Evolutionary conservation across 2,888 invertebrate species (phyloP), one percentile per base, ranked within the genome.

Genomic region (Laothoe populi): DNA sequence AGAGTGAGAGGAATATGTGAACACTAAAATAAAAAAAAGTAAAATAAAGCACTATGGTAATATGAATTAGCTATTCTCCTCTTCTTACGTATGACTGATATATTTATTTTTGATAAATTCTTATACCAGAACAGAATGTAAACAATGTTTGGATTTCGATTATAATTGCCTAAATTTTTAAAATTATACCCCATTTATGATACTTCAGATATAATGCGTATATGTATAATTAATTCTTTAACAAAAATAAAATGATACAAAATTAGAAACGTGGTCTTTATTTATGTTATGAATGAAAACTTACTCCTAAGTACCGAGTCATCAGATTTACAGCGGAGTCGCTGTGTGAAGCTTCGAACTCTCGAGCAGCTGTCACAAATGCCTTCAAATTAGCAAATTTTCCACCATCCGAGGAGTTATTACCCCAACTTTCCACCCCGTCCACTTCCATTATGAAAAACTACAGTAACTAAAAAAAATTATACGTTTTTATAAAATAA

Each of bases 291-390:
- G 10, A 53, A 35, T 53, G 19, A 35, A 53, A 35, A 81, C 89
- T 85, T 76, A 93, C 93, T 64, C 92, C 92, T 57, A 94, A 82
- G 70, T 93, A 89, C 60, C 94, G 85, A 65, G 92, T 93, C 87
- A 94, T 90, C 70, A 93, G 78, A 79, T 89, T 93, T 4, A 93
- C 81, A 67, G 92, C 85, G 62, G 90, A 83, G 68, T 94, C 94
- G 69, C 92, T 92, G 65, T 92, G 93, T 40, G 92, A 92, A 60
- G 89, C 88, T 70, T 92, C 88, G 74, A 93, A 94, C 72, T 94
- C 93, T 63, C 91, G 86, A 5, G 93, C 93, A 62, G 90, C 89
- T 69, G 82, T 88, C 61, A 94, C 94, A 77, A 94, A 94, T 60
- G 91, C 88, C 75, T 94, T 94, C 77, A 94, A 84, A 74, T 92